These are phyloP conservation scores for Meda fulgida DNA, from an alignment of 2,797 vertebrate genomes.

Conservation along the genomic window DNA sequence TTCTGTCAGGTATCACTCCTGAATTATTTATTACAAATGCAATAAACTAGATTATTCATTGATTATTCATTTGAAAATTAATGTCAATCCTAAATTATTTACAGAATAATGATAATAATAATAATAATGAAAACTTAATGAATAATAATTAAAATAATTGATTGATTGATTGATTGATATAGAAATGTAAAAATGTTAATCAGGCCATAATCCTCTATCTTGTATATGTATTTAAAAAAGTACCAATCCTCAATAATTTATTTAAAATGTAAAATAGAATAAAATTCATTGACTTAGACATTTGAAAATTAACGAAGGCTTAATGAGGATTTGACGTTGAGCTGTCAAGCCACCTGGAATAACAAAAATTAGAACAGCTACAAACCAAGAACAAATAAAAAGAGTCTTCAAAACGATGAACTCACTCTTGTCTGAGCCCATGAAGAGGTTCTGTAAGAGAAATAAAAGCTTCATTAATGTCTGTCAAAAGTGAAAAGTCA, in stretches of 20 bases:
- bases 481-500: background rate
- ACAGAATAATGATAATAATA: background rate
- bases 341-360: background rate
- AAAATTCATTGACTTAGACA: background rate
- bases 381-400: background rate
- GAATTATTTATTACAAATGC: background rate
- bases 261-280: background rate
- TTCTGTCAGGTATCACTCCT: background rate
- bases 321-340: background rate
- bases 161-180: background rate
- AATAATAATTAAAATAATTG: background rate
- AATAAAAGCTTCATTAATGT: constrained; percentile 7
- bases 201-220: background rate
- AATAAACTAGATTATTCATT: background rate
- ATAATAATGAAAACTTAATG: background rate
- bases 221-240: background rate
- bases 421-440: constrained; percentile 95
- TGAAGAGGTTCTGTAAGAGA: constrained; percentile 87
- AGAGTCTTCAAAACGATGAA: background rate
- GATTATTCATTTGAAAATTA: background rate
- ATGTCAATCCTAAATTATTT: background rate
- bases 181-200: background rate
- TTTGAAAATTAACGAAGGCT: background rate
- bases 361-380: background rate
- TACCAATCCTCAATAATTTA: background rate